Base-by-base conservation (phyloP, 2,888 invertebrate genomes). In the Chironomus tentans region DNA sequence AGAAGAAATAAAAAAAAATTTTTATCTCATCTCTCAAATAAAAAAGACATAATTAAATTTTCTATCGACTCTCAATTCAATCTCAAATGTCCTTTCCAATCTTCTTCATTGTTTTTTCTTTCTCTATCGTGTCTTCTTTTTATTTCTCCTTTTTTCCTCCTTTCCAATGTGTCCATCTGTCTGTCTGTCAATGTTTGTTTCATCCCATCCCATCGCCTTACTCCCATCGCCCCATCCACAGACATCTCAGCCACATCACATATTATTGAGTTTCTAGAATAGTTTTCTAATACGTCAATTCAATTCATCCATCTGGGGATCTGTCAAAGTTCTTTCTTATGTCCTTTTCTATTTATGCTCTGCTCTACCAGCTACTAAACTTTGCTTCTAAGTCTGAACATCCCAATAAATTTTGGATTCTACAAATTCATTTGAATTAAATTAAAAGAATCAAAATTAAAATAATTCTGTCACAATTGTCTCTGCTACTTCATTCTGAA, bases 11-110 rank as follows among this genome's bases (percentile, higher is more conserved):
- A n/a, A n/a, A n/a, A n/a, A n/a, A n/a, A 70, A 70, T 70, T 70
- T 38, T 38, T 28, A 28, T 28, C 28, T 28, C 38, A 38, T 15
- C 18, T 56, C 56, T 56, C 18, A n/a, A 56, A 56, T 18, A 56
- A 56, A 15, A 65, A 13, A 50, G 70, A 70, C 70, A 70, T 70
- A 70, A 70, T 70, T 70, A 70, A 70, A 70, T 70, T 70, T 70
- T 70, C 70, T 50, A 50, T 70, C 56, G n/a, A 15, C 50, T n/a
- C 50, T n/a, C 13, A 50, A 56, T 15, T 56, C 56, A 56, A 56
- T 56, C 56, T 56, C 56, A 56, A 56, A 56, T 56, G 56, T 56
- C 56, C 56, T 56, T 56, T 56, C 56, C 56, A 56, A 56, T 56
- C 56, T 18, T 56, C 18, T n/a, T 56, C 56, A 18, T 56, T 38